Evolutionary conservation across 2,888 invertebrate genomes (phyloP).

Genomic region (Hyles lineata): DNA sequence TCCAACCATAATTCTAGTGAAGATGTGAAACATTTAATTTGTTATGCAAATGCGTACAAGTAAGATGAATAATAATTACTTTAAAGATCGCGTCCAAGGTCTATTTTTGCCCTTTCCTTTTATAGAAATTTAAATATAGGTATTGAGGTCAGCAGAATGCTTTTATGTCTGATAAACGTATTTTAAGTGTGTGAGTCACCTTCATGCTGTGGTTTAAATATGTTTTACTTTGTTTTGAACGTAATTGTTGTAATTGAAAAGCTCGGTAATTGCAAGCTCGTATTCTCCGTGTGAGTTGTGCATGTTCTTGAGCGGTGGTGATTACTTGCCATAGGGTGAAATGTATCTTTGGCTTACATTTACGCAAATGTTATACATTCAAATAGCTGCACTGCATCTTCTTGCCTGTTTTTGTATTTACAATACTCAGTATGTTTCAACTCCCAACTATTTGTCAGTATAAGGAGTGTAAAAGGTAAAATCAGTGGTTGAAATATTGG

Average conservation of each 20-base stretch:
- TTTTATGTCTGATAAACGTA: slow-evolving; percentile 5
- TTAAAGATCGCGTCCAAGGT: slow-evolving; percentile 1
- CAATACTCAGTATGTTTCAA: no score
- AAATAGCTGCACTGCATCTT: no score
- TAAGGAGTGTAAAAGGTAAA: no score
- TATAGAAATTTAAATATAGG: slow-evolving; percentile 14
- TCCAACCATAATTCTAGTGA: neutral
- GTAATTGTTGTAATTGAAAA: neutral
- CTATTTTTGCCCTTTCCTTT: slow-evolving; percentile 19
- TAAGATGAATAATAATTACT: neutral
- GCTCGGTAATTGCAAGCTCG: neutral
- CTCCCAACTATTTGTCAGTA: no score
- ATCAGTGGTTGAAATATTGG: no score
- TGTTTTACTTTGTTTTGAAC: neutral
- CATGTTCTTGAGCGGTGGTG: neutral
- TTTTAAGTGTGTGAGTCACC: slow-evolving; percentile 17
- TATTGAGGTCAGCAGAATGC: slow-evolving; percentile 14
- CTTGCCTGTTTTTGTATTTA: no score
- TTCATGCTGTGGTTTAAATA: neutral
- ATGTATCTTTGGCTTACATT: no score
- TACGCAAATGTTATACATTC: no score
- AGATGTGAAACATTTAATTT: no score
- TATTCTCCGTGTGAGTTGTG: neutral
- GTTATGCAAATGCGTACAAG: neutral
- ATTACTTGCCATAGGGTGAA: neutral